Evolutionary conservation across 2,113 vertebrate genomes (phyloP).

Genomic region (Phalacrocorax aristotelis): DNA sequence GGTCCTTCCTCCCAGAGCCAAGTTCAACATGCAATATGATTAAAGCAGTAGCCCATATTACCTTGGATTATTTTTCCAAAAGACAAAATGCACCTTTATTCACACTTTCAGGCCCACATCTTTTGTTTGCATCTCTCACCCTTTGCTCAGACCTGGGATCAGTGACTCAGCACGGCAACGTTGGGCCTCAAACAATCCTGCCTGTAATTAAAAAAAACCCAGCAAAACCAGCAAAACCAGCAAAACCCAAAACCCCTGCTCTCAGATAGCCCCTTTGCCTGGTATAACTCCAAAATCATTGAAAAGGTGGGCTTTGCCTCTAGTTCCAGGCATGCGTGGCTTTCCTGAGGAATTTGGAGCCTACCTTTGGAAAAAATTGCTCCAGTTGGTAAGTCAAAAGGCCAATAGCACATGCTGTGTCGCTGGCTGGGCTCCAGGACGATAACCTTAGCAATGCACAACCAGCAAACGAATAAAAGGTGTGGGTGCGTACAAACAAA

Average conservation of each 20-base stretch:
- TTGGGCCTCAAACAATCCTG: background rate
- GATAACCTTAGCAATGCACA: background rate
- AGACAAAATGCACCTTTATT: background rate
- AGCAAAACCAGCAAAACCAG: background rate
- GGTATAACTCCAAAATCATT: background rate
- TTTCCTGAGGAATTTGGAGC: background rate
- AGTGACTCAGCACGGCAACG: background rate
- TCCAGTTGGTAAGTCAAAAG: background rate
- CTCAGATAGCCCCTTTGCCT: background rate
- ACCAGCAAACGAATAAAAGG: background rate
- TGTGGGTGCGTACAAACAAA: background rate
- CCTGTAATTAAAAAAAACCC: background rate
- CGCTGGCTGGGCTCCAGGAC: background rate
- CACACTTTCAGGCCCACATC: background rate
- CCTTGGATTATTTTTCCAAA: background rate
- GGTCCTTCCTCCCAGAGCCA: background rate
- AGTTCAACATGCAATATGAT: background rate
- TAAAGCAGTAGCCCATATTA: background rate
- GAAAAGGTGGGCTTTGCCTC: fast-evolving
- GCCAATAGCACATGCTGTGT: fast-evolving
- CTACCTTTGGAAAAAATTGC: background rate
- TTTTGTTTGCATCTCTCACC: background rate
- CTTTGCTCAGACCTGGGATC: background rate
- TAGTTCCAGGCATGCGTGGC: fast-evolving
- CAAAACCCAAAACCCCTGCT: background rate